phyloP scores from a whole-genome alignment of 2,797 vertebrate genomes.

The Apogon hyalosoma region DNA sequence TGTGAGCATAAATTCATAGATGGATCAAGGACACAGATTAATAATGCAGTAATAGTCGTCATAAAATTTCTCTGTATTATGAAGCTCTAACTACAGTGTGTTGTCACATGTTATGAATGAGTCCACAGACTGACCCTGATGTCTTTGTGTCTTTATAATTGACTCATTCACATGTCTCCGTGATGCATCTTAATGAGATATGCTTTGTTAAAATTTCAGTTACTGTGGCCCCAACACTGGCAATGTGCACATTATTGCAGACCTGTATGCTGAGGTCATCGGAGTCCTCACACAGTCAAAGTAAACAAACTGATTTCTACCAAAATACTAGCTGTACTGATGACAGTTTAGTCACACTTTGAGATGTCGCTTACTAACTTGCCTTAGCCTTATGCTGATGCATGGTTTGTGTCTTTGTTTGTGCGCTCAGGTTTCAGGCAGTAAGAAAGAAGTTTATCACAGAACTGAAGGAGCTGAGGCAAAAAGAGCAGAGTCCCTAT shows the following conservation, averaged over 20 bases:
- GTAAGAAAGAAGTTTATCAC: slow-evolving; percentile 99
- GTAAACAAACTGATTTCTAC: slow-evolving; percentile 77
- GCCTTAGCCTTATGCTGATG: no score
- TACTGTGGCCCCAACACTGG: slow-evolving; percentile 99
- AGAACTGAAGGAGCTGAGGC: slow-evolving; percentile 95
- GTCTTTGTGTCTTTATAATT: slow-evolving; percentile 26
- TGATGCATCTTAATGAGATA: not conserved
- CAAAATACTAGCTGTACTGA: not conserved
- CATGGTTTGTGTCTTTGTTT: slow-evolving; percentile 19
- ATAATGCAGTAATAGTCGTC: slow-evolving; percentile 1
- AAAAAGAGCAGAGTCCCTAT: slow-evolving; percentile 97
- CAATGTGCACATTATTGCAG: slow-evolving; percentile 99
- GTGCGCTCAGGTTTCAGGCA: slow-evolving; percentile 91
- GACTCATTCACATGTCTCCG: slow-evolving; percentile 8
- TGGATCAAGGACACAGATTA: slow-evolving; percentile 15
- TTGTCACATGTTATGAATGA: slow-evolving; percentile 20
- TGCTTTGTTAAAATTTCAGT: slow-evolving; percentile 75
- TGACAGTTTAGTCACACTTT: slow-evolving; percentile 2
- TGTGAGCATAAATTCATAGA: slow-evolving; percentile 8
- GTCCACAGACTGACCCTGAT: slow-evolving; percentile 14
- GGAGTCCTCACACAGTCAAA: slow-evolving; percentile 98
- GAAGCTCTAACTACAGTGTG: not conserved
- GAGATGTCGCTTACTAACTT: not conserved
- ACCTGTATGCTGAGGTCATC: slow-evolving; percentile 98
- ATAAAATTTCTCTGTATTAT: slow-evolving; percentile 13